phyloP scores from a whole-genome alignment of 2,113 vertebrate species.

The Ammodytes marinus region DNA sequence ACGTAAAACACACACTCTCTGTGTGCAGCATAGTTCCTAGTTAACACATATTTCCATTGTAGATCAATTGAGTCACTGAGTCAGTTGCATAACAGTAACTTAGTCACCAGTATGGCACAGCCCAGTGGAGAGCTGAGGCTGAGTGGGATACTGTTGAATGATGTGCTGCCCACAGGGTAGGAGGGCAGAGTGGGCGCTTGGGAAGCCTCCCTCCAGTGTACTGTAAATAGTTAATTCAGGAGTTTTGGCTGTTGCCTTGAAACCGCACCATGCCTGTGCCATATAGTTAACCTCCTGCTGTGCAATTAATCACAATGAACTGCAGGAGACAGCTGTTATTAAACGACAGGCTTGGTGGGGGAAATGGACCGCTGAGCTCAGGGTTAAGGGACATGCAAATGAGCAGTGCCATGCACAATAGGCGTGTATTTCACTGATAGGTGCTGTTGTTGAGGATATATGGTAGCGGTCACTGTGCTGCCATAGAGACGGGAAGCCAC shows the following conservation, averaged over 20 bases:
- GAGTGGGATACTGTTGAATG: slow-evolving; percentile 75
- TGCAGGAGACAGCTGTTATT: slow-evolving; percentile 71
- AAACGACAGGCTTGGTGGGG: slow-evolving; percentile 62
- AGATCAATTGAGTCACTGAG: slow-evolving; percentile 75
- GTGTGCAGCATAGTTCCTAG: slow-evolving; percentile 14
- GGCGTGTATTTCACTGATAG: slow-evolving; percentile 57
- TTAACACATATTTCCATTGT: slow-evolving; percentile 58
- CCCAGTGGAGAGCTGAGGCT: slow-evolving; percentile 61
- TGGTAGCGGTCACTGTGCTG: slow-evolving; percentile 46
- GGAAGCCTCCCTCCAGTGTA: slow-evolving; percentile 71
- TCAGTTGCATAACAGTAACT: slow-evolving; percentile 80
- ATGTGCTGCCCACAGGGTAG: slow-evolving; percentile 77
- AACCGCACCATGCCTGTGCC: slow-evolving; percentile 58
- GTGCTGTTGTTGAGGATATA: slow-evolving; percentile 54
- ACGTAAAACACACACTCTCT: slow-evolving; percentile 23
- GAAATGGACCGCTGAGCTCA: slow-evolving; percentile 65
- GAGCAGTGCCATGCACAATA: slow-evolving; percentile 44
- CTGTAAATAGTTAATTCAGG: slow-evolving; percentile 78
- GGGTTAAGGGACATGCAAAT: slow-evolving; percentile 71
- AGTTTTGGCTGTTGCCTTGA: slow-evolving; percentile 73
- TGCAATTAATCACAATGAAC: slow-evolving; percentile 80
- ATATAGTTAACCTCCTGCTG: slow-evolving; percentile 72
- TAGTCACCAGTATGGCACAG: slow-evolving; percentile 77
- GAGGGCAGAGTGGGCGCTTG: slow-evolving; percentile 73
- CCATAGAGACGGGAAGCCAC: slow-evolving; percentile 68